A percentile compares a stretch with the other conserved stretches of the same genome.
Conservation (phyloP, 2,797 vertebrate genomes). For the Margarornis squamiger region DNA sequence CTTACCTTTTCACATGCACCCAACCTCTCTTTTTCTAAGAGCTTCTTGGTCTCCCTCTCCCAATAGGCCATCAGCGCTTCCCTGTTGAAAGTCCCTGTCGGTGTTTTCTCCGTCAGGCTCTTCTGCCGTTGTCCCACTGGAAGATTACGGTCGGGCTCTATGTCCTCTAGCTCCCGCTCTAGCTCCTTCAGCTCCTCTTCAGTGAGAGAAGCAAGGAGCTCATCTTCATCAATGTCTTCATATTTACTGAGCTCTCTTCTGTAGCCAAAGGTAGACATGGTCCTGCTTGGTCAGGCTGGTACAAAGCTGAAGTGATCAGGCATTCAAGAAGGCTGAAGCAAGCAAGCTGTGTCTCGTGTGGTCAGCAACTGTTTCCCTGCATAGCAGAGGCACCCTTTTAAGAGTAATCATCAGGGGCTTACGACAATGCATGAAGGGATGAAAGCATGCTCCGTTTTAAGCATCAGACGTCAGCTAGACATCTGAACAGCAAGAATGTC, state of each 20-base stretch:
- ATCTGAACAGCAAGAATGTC: conserved; percentile 92
- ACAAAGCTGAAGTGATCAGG: conserved; percentile 40
- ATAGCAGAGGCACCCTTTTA: conserved; percentile 87
- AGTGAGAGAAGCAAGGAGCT: conserved; percentile 91
- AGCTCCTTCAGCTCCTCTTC: conserved; percentile 93
- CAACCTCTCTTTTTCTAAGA: conserved; percentile 88
- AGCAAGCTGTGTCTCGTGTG: conserved; percentile 44
- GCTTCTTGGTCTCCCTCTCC: conserved; percentile 91
- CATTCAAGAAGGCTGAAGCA: conserved; percentile 67
- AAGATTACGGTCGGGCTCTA: conserved; percentile 88
- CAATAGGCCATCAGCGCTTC: conserved; percentile 94
- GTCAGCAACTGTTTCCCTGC: conserved; percentile 79
- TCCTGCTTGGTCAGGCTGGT: conserved; percentile 64
- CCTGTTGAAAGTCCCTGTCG: conserved; percentile 91
- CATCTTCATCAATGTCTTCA: conserved; percentile 95
- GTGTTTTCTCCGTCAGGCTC: conserved; percentile 93
- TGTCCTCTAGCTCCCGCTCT: conserved; percentile 91
- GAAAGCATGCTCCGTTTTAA: conserved; percentile 91
- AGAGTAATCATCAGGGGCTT: conserved; percentile 82
- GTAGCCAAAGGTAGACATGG: conserved; percentile 95
- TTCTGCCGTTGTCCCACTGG: conserved; percentile 92
- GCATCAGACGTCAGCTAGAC: conserved; percentile 86
- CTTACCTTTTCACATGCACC: conserved; percentile 78
- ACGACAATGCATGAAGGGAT: conserved; percentile 83
- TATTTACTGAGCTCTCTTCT: conserved; percentile 95